Evolutionary conservation across 2,888 invertebrate genomes (phyloP).

Genomic region (Eubasilissa splendida): DNA sequence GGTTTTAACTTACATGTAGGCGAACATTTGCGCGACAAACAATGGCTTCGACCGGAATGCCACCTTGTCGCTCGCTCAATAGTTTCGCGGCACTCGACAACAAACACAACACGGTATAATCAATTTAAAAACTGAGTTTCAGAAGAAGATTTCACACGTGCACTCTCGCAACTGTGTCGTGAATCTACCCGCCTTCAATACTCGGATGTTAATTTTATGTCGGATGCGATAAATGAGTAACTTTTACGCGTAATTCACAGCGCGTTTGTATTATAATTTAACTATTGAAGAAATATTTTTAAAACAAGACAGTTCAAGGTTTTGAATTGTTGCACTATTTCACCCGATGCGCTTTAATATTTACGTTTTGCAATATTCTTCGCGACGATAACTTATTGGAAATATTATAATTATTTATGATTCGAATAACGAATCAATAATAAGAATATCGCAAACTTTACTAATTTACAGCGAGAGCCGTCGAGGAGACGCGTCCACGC

Average conservation of each 20-base stretch:
- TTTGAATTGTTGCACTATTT: slow-evolving; percentile 21
- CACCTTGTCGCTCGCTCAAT: background rate
- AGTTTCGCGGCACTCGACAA: background rate
- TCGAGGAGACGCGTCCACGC: slow-evolving; percentile 33
- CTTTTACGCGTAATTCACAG: background rate
- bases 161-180: background rate
- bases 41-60: slow-evolving; percentile 21
- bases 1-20: slow-evolving; percentile 52
- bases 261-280: background rate
- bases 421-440: background rate
- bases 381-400: background rate
- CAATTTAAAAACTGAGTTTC: background rate
- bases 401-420: background rate
- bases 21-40: slow-evolving; percentile 44
- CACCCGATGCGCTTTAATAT: background rate
- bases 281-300: background rate
- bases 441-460: background rate
- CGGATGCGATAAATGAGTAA: background rate
- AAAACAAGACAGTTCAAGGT: background rate
- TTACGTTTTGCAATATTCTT: background rate
- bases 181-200: background rate
- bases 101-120: background rate
- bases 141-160: slow-evolving; percentile 1
- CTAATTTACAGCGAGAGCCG: background rate
- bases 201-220: background rate